Conservation (phyloP, 2,797 vertebrate genomes). For the Botia kubotai region DNA sequence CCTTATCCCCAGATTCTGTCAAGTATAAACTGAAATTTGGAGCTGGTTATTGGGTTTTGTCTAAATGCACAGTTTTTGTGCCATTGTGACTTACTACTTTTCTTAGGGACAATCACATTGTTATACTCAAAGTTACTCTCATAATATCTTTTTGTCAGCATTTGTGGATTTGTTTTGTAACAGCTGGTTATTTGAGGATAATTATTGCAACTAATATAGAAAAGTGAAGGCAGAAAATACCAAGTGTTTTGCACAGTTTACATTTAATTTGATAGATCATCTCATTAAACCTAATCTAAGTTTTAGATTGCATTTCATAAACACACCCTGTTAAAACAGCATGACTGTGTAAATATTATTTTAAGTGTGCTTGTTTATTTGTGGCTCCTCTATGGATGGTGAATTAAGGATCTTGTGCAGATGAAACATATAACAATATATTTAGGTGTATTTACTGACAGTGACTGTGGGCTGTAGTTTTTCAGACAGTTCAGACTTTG, state of each 20-base stretch:
- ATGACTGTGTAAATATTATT: background rate
- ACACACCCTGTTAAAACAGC: background rate
- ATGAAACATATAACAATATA: too few relatives aligned
- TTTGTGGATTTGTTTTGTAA: background rate
- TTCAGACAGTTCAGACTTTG: too few relatives aligned
- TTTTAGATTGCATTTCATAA: background rate
- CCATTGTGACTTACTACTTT: slow-evolving; percentile 12
- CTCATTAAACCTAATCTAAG: background rate
- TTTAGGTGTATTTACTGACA: too few relatives aligned
- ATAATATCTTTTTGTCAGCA: background rate
- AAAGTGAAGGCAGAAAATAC: background rate
- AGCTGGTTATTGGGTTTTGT: slow-evolving; percentile 39
- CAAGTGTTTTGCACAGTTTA: background rate
- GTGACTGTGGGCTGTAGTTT: too few relatives aligned
- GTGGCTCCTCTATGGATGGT: too few relatives aligned
- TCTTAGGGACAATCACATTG: background rate
- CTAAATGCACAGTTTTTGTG: slow-evolving; percentile 41
- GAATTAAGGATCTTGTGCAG: too few relatives aligned
- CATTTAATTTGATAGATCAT: too few relatives aligned
- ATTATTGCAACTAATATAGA: background rate
- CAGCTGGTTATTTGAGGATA: slow-evolving; percentile 17
- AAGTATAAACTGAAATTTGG: slow-evolving; percentile 43
- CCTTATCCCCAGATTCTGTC: slow-evolving; percentile 39
- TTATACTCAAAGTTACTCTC: background rate
- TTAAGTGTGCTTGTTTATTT: background rate